Evolutionary conservation across 2,888 invertebrate species (phyloP).

Genomic region (Himalopsyche japonica): DNA sequence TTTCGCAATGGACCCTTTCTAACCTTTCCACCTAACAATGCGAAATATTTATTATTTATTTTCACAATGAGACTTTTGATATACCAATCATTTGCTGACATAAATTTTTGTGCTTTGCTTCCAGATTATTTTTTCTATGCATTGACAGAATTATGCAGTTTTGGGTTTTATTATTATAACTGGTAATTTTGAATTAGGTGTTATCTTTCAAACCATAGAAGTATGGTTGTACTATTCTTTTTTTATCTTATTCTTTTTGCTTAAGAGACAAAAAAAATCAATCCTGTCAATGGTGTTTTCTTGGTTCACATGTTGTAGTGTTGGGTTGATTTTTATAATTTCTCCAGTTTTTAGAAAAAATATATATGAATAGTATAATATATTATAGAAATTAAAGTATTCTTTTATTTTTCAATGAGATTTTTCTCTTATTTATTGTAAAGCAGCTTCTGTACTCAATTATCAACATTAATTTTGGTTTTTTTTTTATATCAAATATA

Average conservation of each 20-base stretch:
- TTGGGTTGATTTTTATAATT: not conserved
- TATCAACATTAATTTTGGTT: not conserved
- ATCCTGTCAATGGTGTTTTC: not conserved
- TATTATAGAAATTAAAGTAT: not conserved
- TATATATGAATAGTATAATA: not conserved
- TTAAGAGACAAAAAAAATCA: not conserved
- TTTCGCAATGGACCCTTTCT: not conserved
- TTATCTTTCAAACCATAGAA: not conserved
- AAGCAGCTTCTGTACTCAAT: not conserved
- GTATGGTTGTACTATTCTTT: not conserved
- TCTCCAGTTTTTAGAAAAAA: too few relatives aligned
- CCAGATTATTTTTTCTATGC: not conserved
- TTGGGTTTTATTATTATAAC: not conserved
- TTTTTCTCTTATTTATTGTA: not conserved
- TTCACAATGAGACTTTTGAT: constrained; percentile 2
- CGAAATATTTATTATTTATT: not conserved
- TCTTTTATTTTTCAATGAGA: not conserved
- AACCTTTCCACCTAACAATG: not conserved
- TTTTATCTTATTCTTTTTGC: not conserved
- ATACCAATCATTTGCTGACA: not conserved
- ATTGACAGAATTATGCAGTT: not conserved
- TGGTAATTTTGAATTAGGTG: not conserved
- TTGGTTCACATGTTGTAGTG: too few relatives aligned
- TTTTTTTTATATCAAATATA: not conserved
- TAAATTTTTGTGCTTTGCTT: not conserved